Evolutionary conservation across 1,140 invertebrate genomes (phyloP), one percentile per base, ranked within the genome.

Genomic region (Cherax quadricarinatus): DNA sequence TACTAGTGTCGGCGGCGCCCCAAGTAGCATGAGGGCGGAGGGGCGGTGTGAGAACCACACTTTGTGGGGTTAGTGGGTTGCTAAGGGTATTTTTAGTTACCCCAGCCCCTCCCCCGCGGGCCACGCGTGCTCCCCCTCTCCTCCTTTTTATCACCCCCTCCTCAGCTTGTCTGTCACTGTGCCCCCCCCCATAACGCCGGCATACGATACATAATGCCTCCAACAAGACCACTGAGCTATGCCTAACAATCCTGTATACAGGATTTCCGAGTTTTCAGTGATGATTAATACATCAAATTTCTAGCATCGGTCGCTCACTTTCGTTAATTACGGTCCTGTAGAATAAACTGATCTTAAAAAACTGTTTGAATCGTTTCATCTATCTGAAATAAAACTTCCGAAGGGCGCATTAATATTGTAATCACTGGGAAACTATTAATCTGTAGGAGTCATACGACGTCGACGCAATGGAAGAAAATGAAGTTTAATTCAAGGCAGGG

Each of bases 61-160:
- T 84, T 83, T 85, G 80, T 57, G 62, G 88, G 88, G 88, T 90
- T 90, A 90, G 88, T 90, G 88, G 88, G 88, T 84, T 90, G 88
- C 81, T 75, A 49, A 41, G 80, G 60, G 66, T 82, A 83, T 83
- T 85, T 90, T 90, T 90, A 83, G 81, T 73, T 41, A 24, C 66
- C 66, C 81, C 62, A 48, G 79, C 16, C 53, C 18, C 62, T 30
- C 57, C 62, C 83, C 66, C 53, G 1, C 53, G 3, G 6, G 53
- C 53, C 53, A 57, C 53, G 14, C 53, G 53, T 57, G 53, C 14
- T 18, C 9, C 48, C 81, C 53, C 81, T 51, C 21, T 5, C 84
- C 70, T 6, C 49, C 84, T 21, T 66, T 18, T 12, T 24, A 21
- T 66, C 41, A 16, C 41, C 10, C 16, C 6, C 78, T 6, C 12